Evolutionary conservation across 1,140 invertebrate genomes (phyloP), one percentile per base, ranked within the genome.

Genomic region (Muscidifurax raptorellus): DNA sequence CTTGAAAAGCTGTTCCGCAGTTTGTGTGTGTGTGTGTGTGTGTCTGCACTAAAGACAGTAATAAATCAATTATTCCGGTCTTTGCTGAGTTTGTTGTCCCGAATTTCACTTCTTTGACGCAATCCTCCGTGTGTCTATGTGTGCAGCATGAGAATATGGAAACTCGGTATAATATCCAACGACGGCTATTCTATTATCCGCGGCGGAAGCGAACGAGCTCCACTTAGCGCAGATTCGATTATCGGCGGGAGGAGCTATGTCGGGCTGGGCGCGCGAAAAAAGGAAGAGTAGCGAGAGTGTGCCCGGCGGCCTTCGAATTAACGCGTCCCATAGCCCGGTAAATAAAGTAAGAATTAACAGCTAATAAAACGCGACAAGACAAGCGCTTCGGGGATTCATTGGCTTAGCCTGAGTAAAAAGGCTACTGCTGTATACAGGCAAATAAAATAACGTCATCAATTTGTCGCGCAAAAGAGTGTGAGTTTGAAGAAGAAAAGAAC

Each of bases 361-460:
- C 75, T 78, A 78, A 83, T 83, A 83, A 76, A 76, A 44, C 25
- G 64, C 36, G 74, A 79, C 75, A 72, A 82, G 66, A 74, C 74
- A 72, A 86, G 40, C 80, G 32, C 30, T 66, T 22, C 15, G 67
- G 22, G 52, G 40, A 80, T 75, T 76, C 78, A 59, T 71, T 80
- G 28, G 36, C 64, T 77, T 44, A 40, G 28, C 72, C 25, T 10
- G 4, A 18, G 25, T 0, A 5, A 76, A 47, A 47, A 25, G 5
- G 25, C 74, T 10, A 52, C 44, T n/a, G n/a, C 0, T n/a, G 40
- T 2, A 2, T 2, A 5, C 40, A 75, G 77, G 27, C 32, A 80
- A 80, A 84, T 80, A 44, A 80, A 80, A 80, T 75, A 74, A 80
- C 52, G 25, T 75, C 30, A 40, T 78, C 69, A 80, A 84, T 80